These are phyloP conservation scores for Scaptomyza graminum DNA, from an alignment of 1,140 invertebrate genomes.

Conservation along the genomic window DNA sequence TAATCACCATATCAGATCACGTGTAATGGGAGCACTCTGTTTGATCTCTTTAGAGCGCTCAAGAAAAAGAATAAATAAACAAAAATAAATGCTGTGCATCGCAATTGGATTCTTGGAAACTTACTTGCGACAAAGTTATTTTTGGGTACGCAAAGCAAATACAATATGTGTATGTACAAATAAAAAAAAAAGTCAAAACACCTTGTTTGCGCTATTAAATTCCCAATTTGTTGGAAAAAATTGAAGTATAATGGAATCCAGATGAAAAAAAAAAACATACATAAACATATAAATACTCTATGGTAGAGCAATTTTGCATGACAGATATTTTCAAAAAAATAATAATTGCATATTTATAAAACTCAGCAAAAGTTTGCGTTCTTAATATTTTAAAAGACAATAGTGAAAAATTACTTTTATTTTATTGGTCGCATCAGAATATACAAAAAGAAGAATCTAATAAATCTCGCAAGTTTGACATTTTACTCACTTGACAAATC, in stretches of 20 bases:
- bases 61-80: conserved; percentile 16
- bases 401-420: too few species aligned
- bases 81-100: conserved; percentile 20
- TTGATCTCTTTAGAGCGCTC: conserved; percentile 52
- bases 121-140: conserved; percentile 1
- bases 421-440: too few species aligned
- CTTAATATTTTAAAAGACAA: too few species aligned
- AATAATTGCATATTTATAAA: too few species aligned
- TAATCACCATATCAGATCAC: conserved; percentile 58
- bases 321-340: too few species aligned
- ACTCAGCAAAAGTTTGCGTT: too few species aligned
- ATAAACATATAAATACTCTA: too few species aligned
- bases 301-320: too few species aligned
- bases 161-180: conserved; percentile 1
- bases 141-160: conserved; percentile 2
- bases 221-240: not conserved
- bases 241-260: not conserved
- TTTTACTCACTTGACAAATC: too few species aligned
- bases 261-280: too few species aligned
- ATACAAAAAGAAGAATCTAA: too few species aligned
- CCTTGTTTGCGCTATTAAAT: not conserved
- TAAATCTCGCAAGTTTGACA: too few species aligned
- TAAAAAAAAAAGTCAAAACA: not conserved
- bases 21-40: conserved; percentile 27
- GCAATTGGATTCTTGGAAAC: conserved; percentile 16